A percentile compares a stretch with the other conserved stretches of the same genome.
phyloP scores from a whole-genome alignment of 2,113 vertebrate species.

The Poicephalus gulielmi region DNA sequence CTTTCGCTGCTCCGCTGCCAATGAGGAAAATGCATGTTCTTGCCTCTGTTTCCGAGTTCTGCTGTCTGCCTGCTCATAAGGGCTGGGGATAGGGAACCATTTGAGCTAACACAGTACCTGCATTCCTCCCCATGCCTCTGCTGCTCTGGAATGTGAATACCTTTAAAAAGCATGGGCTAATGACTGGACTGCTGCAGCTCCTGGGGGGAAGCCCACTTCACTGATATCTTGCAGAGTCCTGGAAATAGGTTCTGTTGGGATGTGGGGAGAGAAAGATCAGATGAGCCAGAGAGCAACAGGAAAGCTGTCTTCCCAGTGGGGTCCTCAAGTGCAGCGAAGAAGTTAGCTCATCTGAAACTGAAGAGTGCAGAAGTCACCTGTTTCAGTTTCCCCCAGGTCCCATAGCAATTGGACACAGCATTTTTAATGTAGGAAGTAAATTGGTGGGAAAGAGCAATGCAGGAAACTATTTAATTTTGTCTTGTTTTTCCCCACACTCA shows the following conservation, averaged over 20 bases:
- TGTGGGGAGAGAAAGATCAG: neutral
- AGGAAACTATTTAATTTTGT: neutral
- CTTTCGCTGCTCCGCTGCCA: neutral
- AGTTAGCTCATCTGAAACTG: neutral
- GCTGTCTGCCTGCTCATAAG: neutral
- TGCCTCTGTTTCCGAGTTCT: constrained; percentile 1
- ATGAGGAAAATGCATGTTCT: constrained; percentile 6
- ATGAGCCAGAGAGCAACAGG: neutral
- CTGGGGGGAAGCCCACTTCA: neutral
- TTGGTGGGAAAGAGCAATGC: neutral
- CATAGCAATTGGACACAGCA: neutral
- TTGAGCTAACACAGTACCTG: neutral
- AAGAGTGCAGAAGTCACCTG: neutral
- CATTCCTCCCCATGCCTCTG: neutral
- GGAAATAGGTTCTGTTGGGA: neutral
- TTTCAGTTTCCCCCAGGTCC: neutral
- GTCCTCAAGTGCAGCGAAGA: neutral
- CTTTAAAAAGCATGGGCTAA: neutral
- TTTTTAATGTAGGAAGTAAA: neutral
- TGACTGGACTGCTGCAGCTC: neutral
- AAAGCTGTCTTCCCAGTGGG: neutral
- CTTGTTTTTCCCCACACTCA: neutral
- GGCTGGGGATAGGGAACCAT: neutral
- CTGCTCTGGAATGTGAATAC: neutral
- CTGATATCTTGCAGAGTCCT: neutral